A percentile compares a stretch with the other conserved stretches of the same genome.
These are phyloP conservation scores for Dascyllus trimaculatus DNA, from an alignment of 2,113 vertebrate genomes.

Conservation along the genomic window DNA sequence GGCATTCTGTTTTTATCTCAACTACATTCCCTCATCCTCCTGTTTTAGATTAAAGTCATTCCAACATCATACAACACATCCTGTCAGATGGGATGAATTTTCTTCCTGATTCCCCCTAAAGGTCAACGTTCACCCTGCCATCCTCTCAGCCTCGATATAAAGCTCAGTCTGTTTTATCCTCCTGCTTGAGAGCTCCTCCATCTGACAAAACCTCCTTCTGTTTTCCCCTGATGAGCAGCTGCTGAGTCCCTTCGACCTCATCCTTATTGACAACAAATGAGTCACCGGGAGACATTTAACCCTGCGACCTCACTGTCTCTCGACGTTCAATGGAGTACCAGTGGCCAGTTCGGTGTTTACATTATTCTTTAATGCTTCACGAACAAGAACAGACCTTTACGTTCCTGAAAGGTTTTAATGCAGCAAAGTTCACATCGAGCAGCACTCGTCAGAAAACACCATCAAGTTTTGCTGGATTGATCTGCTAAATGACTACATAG, in stretches of 20 bases:
- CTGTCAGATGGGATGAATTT: slow-evolving; percentile 49
- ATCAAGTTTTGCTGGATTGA: neutral
- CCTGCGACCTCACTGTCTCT: slow-evolving; percentile 43
- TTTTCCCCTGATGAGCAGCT: slow-evolving; percentile 57
- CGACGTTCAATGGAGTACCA: slow-evolving; percentile 6
- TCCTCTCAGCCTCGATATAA: slow-evolving; percentile 29
- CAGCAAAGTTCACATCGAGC: neutral
- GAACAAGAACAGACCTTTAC: slow-evolving; percentile 25
- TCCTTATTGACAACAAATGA: slow-evolving; percentile 64
- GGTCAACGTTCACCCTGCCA: slow-evolving; percentile 49
- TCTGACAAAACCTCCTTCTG: slow-evolving; percentile 64
- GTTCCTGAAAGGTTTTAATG: slow-evolving; percentile 1
- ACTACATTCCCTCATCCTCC: slow-evolving; percentile 22
- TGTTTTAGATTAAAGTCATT: slow-evolving; percentile 36
- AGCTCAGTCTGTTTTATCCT: slow-evolving; percentile 37
- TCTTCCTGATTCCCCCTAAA: slow-evolving; percentile 32
- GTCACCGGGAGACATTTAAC: slow-evolving; percentile 62
- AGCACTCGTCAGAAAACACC: neutral
- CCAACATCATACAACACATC: slow-evolving; percentile 41
- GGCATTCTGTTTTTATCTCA: slow-evolving; percentile 27
- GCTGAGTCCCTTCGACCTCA: slow-evolving; percentile 41
- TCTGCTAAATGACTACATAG: neutral
- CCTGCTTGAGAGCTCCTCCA: slow-evolving; percentile 20
- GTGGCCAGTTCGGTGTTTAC: slow-evolving; percentile 58
- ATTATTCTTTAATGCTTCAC: slow-evolving; percentile 37